Conservation (phyloP, 2,888 invertebrate species). For the Heliconius aoede region DNA sequence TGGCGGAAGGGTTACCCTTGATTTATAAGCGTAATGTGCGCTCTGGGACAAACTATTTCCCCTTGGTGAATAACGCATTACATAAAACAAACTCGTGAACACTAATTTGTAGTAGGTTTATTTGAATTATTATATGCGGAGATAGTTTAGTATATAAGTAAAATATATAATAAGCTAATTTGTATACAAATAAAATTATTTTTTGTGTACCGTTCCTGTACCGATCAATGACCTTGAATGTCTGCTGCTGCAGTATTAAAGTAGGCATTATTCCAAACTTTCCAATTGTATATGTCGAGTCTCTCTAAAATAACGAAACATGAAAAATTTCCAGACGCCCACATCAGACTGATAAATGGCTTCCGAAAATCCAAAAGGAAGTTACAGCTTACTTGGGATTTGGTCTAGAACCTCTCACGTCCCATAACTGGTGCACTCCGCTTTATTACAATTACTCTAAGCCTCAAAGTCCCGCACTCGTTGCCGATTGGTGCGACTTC, state of each 20-base stretch:
- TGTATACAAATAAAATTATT: neutral
- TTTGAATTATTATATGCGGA: neutral
- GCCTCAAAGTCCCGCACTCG: constrained; percentile 84
- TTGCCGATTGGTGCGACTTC: constrained; percentile 70
- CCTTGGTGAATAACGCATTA: constrained; percentile 53
- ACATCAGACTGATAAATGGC: constrained; percentile 85
- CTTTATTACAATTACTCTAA: constrained; percentile 85
- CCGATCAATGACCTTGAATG: constrained; percentile 32
- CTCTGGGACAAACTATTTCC: constrained; percentile 73
- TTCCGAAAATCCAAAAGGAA: constrained; percentile 85
- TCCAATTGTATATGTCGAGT: constrained; percentile 63
- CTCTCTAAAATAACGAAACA: constrained; percentile 82
- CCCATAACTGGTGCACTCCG: constrained; percentile 84
- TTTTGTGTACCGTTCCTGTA: neutral
- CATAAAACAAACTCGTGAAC: constrained; percentile 58
- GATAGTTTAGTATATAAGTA: too few species aligned
- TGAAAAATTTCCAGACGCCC: constrained; percentile 84
- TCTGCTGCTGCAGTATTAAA: constrained; percentile 1
- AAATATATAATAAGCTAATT: neutral
- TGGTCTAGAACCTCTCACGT: constrained; percentile 85
- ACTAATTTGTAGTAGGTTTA: constrained; percentile 67
- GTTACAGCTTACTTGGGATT: constrained; percentile 85
- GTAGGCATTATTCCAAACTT: constrained; percentile 19
- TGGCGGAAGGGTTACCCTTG: constrained; percentile 77
- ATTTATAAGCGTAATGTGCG: constrained; percentile 78